These are phyloP conservation scores for Henricia sp. DNA, from an alignment of 53 echinoderm and acorn worm species.

Conservation along the genomic window DNA sequence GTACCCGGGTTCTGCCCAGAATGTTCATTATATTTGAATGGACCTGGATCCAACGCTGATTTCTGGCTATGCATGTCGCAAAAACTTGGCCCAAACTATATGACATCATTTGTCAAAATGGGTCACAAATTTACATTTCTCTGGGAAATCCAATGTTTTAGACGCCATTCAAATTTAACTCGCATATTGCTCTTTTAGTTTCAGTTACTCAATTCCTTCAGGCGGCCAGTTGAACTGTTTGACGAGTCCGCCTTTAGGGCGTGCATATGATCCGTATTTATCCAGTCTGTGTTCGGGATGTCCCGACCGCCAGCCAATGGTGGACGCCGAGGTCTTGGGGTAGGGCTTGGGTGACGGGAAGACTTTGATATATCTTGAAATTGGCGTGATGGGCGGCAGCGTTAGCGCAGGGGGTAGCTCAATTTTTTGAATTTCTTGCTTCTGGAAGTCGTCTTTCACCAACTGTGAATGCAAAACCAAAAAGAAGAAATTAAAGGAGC, in stretches of 20 bases:
- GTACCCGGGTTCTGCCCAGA: too few relatives aligned
- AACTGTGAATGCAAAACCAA: constrained; percentile 68
- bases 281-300: constrained; percentile 73
- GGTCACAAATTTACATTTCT: too few relatives aligned
- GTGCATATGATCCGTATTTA: constrained; percentile 90
- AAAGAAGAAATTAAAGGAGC: neutral
- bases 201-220: constrained; percentile 83
- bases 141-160: too few relatives aligned
- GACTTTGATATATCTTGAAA: constrained; percentile 98
- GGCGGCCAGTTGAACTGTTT: constrained; percentile 95
- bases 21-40: too few relatives aligned
- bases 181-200: too few relatives aligned
- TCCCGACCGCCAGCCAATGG: constrained; percentile 92
- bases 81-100: too few relatives aligned
- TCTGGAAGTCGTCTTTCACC: constrained; percentile 94
- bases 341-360: constrained; percentile 83
- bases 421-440: constrained; percentile 85
- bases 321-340: constrained; percentile 76
- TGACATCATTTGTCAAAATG: too few relatives aligned
- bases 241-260: constrained; percentile 92
- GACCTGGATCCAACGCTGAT: too few relatives aligned
- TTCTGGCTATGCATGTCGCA: too few relatives aligned
- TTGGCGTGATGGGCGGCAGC: constrained; percentile 94
- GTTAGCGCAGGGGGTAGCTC: constrained; percentile 88
- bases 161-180: too few relatives aligned